These are phyloP conservation scores for Pantala flavescens DNA, from an alignment of 1,140 invertebrate genomes.

Conservation along the genomic window DNA sequence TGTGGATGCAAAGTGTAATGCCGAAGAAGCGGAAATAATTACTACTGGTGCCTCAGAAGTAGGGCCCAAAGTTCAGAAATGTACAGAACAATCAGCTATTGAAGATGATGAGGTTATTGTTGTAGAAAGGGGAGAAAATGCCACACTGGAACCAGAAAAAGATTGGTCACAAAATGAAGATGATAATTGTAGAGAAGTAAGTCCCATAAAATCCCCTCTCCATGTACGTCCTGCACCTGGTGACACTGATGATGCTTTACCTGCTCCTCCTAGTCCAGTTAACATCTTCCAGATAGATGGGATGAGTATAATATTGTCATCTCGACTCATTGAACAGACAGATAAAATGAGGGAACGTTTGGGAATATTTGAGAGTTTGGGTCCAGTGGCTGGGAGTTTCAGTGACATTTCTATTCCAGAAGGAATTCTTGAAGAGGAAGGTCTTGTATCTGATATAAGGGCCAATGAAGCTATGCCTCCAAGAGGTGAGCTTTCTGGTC, in stretches of 20 bases:
- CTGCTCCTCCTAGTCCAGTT: neutral
- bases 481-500: constrained; percentile 66
- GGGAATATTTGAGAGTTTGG: neutral
- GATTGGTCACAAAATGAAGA: neutral
- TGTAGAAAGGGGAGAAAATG: neutral
- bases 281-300: neutral
- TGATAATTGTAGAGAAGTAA: neutral
- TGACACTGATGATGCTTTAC: neutral
- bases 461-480: constrained; percentile 76
- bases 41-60: neutral
- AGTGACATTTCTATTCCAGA: neutral
- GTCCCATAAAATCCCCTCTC: neutral
- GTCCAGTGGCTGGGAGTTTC: neutral
- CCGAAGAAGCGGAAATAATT: too few relatives aligned
- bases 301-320: neutral
- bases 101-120: neutral
- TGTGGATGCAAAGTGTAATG: neutral
- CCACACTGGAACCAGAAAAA: neutral
- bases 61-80: neutral
- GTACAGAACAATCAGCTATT: neutral
- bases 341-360: neutral
- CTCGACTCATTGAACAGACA: neutral
- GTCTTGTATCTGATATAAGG: constrained; percentile 47
- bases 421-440: neutral
- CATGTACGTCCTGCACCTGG: neutral